These are phyloP conservation scores for Oryzias sinensis DNA, from an alignment of 2,797 vertebrate species.

Conservation along the genomic window DNA sequence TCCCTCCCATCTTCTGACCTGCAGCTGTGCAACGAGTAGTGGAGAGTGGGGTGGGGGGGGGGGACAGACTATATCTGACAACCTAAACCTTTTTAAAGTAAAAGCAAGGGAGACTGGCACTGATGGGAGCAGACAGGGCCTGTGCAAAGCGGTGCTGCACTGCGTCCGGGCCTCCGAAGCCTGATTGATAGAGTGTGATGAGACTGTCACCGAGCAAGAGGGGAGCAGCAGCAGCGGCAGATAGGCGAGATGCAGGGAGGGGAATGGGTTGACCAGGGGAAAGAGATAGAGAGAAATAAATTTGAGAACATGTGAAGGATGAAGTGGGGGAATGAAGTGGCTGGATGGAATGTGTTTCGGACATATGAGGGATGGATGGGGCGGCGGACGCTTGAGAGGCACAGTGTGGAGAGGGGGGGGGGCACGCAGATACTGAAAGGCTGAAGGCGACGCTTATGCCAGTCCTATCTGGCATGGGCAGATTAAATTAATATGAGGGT, in stretches of 20 bases:
- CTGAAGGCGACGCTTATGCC: slow-evolving; percentile 24
- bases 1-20: slow-evolving; percentile 52
- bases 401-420: slow-evolving; percentile 4
- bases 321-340: slow-evolving; percentile 64
- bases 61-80: slow-evolving; percentile 68
- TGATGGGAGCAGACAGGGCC: slow-evolving; percentile 70
- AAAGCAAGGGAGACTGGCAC: slow-evolving; percentile 67
- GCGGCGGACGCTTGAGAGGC: slow-evolving; percentile 3
- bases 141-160: slow-evolving; percentile 50
- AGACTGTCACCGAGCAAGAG: slow-evolving; percentile 74
- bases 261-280: slow-evolving; percentile 55
- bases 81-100: slow-evolving; percentile 71
- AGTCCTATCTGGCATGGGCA: slow-evolving; percentile 19
- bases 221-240: slow-evolving; percentile 48
- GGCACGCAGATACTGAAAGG: slow-evolving; percentile 31
- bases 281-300: slow-evolving; percentile 71
- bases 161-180: slow-evolving; percentile 60
- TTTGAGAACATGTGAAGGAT: slow-evolving; percentile 74
- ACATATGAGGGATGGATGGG: slow-evolving; percentile 59
- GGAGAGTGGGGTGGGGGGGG: not conserved
- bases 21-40: slow-evolving; percentile 13
- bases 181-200: slow-evolving; percentile 81
- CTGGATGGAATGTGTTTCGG: slow-evolving; percentile 59
- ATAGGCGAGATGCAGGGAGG: slow-evolving; percentile 59
- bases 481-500: slow-evolving; percentile 14